Conservation (phyloP, 2,113 vertebrate genomes). For the Malaclemys terrapin region DNA sequence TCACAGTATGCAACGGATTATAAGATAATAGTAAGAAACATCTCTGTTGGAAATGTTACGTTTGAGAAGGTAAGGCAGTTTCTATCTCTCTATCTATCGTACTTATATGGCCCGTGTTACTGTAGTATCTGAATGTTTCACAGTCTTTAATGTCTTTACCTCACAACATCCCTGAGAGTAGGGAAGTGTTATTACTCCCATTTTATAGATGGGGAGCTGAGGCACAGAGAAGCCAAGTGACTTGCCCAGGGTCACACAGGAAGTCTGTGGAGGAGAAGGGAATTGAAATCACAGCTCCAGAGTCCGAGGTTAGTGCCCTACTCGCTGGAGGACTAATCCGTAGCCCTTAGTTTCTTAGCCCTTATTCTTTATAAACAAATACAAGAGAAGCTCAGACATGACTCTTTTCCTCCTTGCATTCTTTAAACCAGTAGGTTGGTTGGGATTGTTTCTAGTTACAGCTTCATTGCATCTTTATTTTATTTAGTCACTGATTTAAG, state of each 20-base stretch:
- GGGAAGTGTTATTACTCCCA: not conserved
- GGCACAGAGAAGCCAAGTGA: not conserved
- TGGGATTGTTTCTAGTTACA: not conserved
- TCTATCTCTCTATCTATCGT: not conserved
- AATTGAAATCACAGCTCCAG: not conserved
- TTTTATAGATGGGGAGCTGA: not conserved
- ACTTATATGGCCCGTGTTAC: not conserved
- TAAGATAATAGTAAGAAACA: slow-evolving; percentile 80
- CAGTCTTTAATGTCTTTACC: not conserved
- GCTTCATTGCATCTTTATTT: not conserved
- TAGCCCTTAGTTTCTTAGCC: not conserved
- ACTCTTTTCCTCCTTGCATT: not conserved
- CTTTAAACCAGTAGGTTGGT: not conserved
- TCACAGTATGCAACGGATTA: slow-evolving; percentile 92
- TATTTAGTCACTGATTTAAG: not conserved
- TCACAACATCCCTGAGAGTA: not conserved
- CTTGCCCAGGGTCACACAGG: not conserved
- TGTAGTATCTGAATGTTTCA: not conserved
- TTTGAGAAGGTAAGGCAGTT: slow-evolving; percentile 86
- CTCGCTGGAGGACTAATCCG: not conserved
- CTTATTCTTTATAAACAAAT: not conserved
- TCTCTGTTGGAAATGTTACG: slow-evolving; percentile 84
- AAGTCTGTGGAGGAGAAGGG: not conserved
- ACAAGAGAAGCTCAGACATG: not conserved
- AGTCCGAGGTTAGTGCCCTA: not conserved